A percentile compares a stretch with the other conserved stretches of the same genome.
Conservation (phyloP, 2,888 invertebrate species). For the Tetranychus truncatus region DNA sequence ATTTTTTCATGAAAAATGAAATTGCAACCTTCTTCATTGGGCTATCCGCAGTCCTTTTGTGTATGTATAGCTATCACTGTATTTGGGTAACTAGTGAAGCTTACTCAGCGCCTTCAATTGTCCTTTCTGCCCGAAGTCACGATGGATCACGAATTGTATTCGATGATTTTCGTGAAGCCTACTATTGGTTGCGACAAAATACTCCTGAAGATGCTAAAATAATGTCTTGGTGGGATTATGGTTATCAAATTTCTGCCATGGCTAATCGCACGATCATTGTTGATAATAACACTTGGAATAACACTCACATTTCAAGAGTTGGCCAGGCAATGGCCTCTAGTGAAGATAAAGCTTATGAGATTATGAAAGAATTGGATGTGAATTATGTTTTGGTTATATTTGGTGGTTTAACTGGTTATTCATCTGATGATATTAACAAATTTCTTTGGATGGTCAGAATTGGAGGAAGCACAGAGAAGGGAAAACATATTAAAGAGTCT, state of each 20-base stretch:
- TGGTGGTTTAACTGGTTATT: slow-evolving; percentile 94
- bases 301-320: slow-evolving; percentile 91
- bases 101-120: slow-evolving; percentile 89
- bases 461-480: slow-evolving; percentile 84
- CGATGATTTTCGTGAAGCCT: slow-evolving; percentile 95
- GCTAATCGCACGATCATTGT: slow-evolving; percentile 92
- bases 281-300: slow-evolving; percentile 99
- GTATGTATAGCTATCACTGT: slow-evolving; percentile 84
- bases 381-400: slow-evolving; percentile 95
- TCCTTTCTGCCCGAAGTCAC: slow-evolving; percentile 49
- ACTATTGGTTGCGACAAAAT: slow-evolving; percentile 93
- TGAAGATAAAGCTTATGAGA: slow-evolving; percentile 90
- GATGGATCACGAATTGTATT: slow-evolving; percentile 86
- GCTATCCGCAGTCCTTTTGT: slow-evolving; percentile 45
- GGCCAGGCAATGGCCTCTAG: slow-evolving; percentile 96
- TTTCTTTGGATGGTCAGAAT: slow-evolving; percentile 98
- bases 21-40: slow-evolving; percentile 34
- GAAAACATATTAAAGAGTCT: slow-evolving; percentile 81
- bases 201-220: slow-evolving; percentile 83
- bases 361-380: slow-evolving; percentile 90
- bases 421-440: slow-evolving; percentile 97
- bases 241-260: slow-evolving; percentile 97
- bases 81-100: slow-evolving; percentile 98
- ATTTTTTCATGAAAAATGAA: slow-evolving; percentile 59
- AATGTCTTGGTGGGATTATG: slow-evolving; percentile 99